Evolutionary conservation across 2,797 vertebrate species (phyloP).

Genomic region (Nyctibius grandis): DNA sequence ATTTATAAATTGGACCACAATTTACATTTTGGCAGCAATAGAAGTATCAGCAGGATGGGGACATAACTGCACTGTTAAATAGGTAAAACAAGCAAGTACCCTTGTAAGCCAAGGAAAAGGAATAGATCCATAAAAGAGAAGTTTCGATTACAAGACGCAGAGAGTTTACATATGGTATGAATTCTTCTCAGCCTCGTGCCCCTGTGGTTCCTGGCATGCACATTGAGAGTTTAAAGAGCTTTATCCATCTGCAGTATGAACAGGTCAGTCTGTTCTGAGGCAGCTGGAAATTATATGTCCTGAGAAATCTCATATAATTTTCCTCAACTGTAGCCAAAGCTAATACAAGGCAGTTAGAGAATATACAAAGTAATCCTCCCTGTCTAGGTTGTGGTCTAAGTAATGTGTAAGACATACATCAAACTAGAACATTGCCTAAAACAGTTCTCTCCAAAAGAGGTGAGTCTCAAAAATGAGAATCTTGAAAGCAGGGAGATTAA

Average conservation of each 20-base stretch:
- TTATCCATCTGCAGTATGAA: not conserved
- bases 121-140: not conserved
- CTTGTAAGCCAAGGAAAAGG: not conserved
- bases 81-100: not conserved
- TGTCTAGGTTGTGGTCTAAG: not conserved
- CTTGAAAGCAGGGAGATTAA: not conserved
- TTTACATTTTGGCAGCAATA: not conserved
- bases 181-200: not conserved
- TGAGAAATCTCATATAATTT: not conserved
- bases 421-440: not conserved
- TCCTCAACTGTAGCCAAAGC: not conserved
- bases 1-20: not conserved
- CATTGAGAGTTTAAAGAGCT: not conserved
- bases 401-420: not conserved
- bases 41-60: not conserved
- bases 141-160: not conserved
- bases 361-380: not conserved
- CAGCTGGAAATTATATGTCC: not conserved
- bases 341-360: not conserved
- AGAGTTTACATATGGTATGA: not conserved
- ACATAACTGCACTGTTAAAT: not conserved
- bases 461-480: not conserved
- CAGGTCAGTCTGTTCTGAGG: not conserved
- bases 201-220: not conserved
- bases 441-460: accelerated